Base-by-base conservation (phyloP, 2,888 invertebrate species). In the Melanophora roralis region DNA sequence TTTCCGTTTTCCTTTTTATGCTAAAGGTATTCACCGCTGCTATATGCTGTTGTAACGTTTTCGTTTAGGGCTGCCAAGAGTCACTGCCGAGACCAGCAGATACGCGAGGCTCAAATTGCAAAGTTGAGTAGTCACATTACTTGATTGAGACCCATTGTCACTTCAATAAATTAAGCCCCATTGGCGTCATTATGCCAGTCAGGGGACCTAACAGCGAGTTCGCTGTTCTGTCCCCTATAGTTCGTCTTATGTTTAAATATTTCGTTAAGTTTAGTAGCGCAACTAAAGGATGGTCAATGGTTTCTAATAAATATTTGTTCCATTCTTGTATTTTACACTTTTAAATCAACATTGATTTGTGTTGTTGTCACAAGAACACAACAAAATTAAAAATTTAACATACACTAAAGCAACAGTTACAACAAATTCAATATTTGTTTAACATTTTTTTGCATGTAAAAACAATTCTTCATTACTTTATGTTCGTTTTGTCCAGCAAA, bases 381-480 rank as follows among this genome's bases (percentile, higher is more conserved):
- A 7, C 38, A 38, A 53, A 23, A 27, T n/a, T 12, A 38, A 12
- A 12, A 55, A 19, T 27, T 38, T 45, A 36, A 62, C 36, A 51
- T 9, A 59, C 60, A 23, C 53, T 23, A 21, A 7, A 68, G 53
- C 60, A 67, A 53, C 59, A 59, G 53, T 43, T 53, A 57, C 69
- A 67, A 71, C 72, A 76, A 72, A 68, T 43, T 72, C 62, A 76
- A 80, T 80, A 80, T 76, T 80, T 80, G 80, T 72, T 67, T 76
- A 75, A 72, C 75, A 80, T 76, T 80, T 76, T n/a, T 72, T 64
- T 75, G 67, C 80, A 75, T 72, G 72, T 80, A 72, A 69, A 62
- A 57, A 43, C n/a, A 27, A 27, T 69, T 64, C 47, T 68, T n/a
- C 59, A 49, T 69, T 73, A 49, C 55, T 68, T 32, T 14, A 19